Percentiles rank a stretch among this genome's conserved stretches.
Evolutionary conservation across 1,140 invertebrate genomes (phyloP).

Genomic region (Acromyrmex heyeri): DNA sequence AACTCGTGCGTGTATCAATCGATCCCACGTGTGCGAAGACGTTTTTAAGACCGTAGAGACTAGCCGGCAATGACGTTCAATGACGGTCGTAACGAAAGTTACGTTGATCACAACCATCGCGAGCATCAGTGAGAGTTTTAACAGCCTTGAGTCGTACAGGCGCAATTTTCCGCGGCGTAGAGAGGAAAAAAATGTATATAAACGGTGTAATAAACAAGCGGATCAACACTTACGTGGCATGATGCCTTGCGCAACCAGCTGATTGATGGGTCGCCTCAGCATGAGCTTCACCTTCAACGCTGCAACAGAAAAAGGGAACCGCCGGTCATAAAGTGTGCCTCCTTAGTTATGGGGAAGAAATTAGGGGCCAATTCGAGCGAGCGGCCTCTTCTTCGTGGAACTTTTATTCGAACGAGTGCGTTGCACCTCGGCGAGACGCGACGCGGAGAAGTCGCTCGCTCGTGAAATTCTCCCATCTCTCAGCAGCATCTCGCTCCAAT

Average conservation of each 20-base stretch:
- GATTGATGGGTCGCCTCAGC: conserved; percentile 96
- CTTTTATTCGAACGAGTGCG: conserved; percentile 38
- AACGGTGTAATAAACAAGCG: conserved; percentile 57
- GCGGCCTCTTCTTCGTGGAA: conserved; percentile 5
- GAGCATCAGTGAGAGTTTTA: conserved; percentile 8
- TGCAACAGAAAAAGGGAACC: conserved; percentile 88
- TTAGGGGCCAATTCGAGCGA: conserved; percentile 50
- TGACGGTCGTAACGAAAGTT: conserved; percentile 26
- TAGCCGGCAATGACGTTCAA: conserved; percentile 27
- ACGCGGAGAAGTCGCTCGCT: conserved; percentile 7
- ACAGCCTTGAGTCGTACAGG: conserved; percentile 19
- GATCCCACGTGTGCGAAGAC: conserved; percentile 18
- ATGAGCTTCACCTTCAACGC: conserved; percentile 98
- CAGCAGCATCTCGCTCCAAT: conserved; percentile 38
- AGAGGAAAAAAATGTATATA: conserved; percentile 5
- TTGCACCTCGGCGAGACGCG: conserved; percentile 32
- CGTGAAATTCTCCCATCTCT: conserved; percentile 48
- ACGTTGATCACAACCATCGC: conserved; percentile 18
- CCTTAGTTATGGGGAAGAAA: conserved; percentile 60
- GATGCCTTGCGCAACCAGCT: conserved; percentile 98
- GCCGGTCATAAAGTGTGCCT: conserved; percentile 57
- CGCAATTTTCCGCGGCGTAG: conserved; percentile 42
- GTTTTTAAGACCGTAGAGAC: conserved; percentile 14
- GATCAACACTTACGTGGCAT: conserved; percentile 96
- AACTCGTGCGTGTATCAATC: conserved; percentile 39